phyloP scores from a whole-genome alignment of 2,888 invertebrate species.

The Colostygia pectinataria region DNA sequence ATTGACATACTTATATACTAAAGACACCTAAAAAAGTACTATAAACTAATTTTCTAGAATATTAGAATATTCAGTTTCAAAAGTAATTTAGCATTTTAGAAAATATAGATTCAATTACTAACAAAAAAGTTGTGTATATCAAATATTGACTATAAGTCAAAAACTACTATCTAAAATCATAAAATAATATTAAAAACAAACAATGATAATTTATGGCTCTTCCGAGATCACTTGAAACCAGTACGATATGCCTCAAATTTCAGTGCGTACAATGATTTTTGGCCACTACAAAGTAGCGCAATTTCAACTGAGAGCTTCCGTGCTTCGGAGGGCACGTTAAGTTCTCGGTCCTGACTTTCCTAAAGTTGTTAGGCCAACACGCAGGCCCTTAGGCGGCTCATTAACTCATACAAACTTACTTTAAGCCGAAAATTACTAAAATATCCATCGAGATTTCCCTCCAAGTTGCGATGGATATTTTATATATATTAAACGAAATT shows the following conservation, averaged over 20 bases:
- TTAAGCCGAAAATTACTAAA: too few species aligned
- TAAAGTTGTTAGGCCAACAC: too few species aligned
- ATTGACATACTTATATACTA: neutral
- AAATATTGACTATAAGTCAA: constrained; percentile 41
- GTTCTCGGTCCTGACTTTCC: too few species aligned
- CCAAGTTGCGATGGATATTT: too few species aligned
- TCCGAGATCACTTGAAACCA: constrained; percentile 45
- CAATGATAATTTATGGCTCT: constrained; percentile 44
- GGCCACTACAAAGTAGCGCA: too few species aligned
- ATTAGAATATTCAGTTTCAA: neutral
- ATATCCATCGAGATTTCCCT: too few species aligned
- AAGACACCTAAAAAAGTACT: neutral
- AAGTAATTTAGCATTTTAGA: neutral
- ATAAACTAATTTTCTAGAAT: neutral
- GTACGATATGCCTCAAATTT: constrained; percentile 31
- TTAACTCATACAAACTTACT: too few species aligned
- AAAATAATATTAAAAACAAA: constrained; percentile 55
- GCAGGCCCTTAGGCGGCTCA: too few species aligned
- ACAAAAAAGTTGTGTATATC: constrained; percentile 9
- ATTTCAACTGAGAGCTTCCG: too few species aligned
- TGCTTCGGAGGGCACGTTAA: too few species aligned
- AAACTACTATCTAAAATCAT: constrained; percentile 36
- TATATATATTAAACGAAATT: too few species aligned
- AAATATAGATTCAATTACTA: constrained; percentile 6
- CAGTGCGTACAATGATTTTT: neutral